phyloP scores from a whole-genome alignment of 2,888 invertebrate species.

The Cantharis rufa region DNA sequence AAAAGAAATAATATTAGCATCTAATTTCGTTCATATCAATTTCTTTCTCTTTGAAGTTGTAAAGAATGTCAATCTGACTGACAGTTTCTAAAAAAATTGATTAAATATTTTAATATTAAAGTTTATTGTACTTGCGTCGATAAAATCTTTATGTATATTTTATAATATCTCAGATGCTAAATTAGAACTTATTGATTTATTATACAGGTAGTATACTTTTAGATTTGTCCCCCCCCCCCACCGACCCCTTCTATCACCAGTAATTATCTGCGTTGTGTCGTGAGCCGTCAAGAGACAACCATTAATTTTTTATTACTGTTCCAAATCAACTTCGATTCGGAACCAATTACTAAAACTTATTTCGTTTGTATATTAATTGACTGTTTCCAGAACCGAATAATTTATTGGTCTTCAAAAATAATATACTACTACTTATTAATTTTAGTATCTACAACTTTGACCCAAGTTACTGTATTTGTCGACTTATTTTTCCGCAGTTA shows the following conservation, averaged over 20 bases:
- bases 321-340: neutral
- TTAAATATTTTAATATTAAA: no score
- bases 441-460: neutral
- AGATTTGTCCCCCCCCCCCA: neutral
- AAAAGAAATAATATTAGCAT: no score
- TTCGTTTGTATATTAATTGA: neutral
- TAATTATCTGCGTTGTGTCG: neutral
- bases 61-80: no score
- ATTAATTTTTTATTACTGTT: neutral
- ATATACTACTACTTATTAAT: neutral
- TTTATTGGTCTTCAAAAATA: neutral
- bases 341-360: neutral
- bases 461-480: neutral
- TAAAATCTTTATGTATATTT: neutral
- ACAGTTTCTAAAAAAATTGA: no score
- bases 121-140: neutral
- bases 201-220: neutral
- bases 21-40: no score
- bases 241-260: neutral
- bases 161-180: neutral
- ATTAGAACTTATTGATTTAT: neutral
- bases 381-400: neutral
- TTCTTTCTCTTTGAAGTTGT: no score
- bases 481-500: neutral
- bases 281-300: neutral